Evolutionary conservation across 30 jellyfish, hydroid and myxozoan species (phyloP).

Genomic region (Aurelia sp.): DNA sequence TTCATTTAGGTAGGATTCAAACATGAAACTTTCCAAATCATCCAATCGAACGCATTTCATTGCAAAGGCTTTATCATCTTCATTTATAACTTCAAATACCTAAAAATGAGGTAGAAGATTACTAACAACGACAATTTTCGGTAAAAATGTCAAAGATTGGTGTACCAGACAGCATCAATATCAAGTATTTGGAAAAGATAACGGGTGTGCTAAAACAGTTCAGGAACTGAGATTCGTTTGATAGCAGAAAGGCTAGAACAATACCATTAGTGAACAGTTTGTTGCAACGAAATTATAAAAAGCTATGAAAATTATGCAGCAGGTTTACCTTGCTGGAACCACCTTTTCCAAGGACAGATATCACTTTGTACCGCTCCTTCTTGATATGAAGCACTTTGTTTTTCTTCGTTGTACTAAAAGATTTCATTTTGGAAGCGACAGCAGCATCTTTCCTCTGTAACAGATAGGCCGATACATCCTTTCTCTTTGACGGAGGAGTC

Average conservation of each 20-base stretch:
- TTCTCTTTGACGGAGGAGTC: not conserved
- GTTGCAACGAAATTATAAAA: no score
- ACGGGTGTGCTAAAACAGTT: no score
- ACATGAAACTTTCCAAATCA: slow-evolving; percentile 68
- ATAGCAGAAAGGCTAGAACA: no score
- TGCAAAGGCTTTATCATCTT: slow-evolving; percentile 72
- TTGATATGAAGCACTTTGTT: slow-evolving; percentile 52
- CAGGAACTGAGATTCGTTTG: no score
- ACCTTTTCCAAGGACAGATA: slow-evolving; percentile 81
- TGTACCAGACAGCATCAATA: no score
- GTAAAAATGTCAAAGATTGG: no score
- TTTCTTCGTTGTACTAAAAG: slow-evolving; percentile 48
- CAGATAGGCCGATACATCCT: slow-evolving; percentile 4
- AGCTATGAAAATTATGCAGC: not conserved
- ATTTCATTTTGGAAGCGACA: not conserved
- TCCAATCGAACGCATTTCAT: slow-evolving; percentile 87
- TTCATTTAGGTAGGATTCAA: slow-evolving; percentile 75
- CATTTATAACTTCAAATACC: slow-evolving; percentile 87
- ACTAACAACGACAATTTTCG: no score
- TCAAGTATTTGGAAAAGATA: no score
- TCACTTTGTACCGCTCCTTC: slow-evolving; percentile 63
- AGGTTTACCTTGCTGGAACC: slow-evolving; percentile 82
- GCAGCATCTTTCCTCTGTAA: slow-evolving; percentile 40
- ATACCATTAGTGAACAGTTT: no score
- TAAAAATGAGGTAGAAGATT: not conserved